Percentiles rank a stretch among this genome's conserved stretches.
These are phyloP conservation scores for Rosalia funebris DNA, from an alignment of 2,888 invertebrate species.

Conservation along the genomic window DNA sequence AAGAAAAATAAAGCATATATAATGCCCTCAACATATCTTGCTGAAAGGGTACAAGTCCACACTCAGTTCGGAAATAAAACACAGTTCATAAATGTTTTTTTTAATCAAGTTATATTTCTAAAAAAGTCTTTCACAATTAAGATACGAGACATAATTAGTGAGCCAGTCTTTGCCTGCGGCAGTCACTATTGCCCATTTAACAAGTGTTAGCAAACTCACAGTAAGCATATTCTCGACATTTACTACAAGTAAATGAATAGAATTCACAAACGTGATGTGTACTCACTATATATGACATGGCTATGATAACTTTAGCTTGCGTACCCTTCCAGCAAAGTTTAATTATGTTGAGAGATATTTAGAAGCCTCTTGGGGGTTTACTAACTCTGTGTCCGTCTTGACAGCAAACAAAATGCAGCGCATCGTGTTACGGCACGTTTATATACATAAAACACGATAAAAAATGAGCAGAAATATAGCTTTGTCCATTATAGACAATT, in stretches of 20 bases:
- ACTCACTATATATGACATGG: slow-evolving; percentile 48
- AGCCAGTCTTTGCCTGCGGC: slow-evolving; percentile 59
- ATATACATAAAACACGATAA: not conserved
- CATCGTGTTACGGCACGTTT: not conserved
- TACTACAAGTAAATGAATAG: slow-evolving; percentile 35
- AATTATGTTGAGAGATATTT: slow-evolving; percentile 52
- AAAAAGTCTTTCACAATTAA: slow-evolving; percentile 63
- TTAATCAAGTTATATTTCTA: slow-evolving; percentile 63
- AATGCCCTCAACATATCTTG: slow-evolving; percentile 42
- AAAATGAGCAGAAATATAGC: too few species aligned
- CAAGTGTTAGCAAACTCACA: slow-evolving; percentile 59
- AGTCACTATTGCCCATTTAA: slow-evolving; percentile 51
- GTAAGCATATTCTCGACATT: slow-evolving; percentile 45
- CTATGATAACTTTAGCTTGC: slow-evolving; percentile 51
- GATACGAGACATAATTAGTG: slow-evolving; percentile 60
- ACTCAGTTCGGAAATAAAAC: slow-evolving; percentile 45
- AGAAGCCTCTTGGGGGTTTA: slow-evolving; percentile 57
- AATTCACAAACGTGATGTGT: slow-evolving; percentile 49
- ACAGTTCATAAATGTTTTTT: slow-evolving; percentile 49
- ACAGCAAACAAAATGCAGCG: slow-evolving; percentile 44
- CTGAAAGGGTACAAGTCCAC: slow-evolving; percentile 61
- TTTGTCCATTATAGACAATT: too few species aligned
- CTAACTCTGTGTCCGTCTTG: slow-evolving; percentile 49
- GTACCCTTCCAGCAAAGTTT: slow-evolving; percentile 63
- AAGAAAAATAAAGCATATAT: too few species aligned